Conservation (phyloP, 1,140 invertebrate genomes). For the Nephila pilipes region DNA sequence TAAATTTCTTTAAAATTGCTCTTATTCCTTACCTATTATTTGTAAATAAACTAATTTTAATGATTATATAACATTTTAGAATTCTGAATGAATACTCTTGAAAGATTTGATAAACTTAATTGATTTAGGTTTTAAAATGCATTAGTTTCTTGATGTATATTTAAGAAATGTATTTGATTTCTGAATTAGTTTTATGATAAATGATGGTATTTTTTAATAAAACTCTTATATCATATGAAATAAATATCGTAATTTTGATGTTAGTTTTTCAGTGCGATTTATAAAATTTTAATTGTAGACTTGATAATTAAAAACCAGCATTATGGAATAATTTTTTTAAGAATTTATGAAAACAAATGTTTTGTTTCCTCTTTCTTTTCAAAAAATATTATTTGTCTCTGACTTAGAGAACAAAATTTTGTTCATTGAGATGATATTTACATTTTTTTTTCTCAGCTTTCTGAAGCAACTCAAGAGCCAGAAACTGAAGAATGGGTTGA, state of each 20-base stretch:
- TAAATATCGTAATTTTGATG: no score
- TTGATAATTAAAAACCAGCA: no score
- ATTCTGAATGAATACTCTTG: no score
- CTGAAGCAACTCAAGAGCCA: constrained; percentile 76
- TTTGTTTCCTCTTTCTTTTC: not conserved
- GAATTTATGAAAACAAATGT: no score
- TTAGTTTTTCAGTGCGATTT: no score
- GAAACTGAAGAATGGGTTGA: constrained; percentile 82
- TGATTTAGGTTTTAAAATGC: not conserved
- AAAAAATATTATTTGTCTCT: not conserved
- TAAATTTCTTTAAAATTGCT: not conserved
- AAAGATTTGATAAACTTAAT: not conserved
- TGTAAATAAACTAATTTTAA: not conserved
- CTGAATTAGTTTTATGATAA: no score
- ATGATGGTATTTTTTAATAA: no score
- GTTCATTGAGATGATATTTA: not conserved
- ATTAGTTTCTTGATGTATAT: no score
- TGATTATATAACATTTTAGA: not conserved
- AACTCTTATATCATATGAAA: no score
- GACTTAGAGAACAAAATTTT: not conserved
- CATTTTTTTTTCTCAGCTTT: constrained; percentile 42
- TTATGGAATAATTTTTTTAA: no score
- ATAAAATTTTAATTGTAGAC: no score
- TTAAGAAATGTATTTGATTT: no score
- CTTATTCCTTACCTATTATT: not conserved